Conservation (phyloP, 2,888 invertebrate species). For the Fragum sueziense region DNA sequence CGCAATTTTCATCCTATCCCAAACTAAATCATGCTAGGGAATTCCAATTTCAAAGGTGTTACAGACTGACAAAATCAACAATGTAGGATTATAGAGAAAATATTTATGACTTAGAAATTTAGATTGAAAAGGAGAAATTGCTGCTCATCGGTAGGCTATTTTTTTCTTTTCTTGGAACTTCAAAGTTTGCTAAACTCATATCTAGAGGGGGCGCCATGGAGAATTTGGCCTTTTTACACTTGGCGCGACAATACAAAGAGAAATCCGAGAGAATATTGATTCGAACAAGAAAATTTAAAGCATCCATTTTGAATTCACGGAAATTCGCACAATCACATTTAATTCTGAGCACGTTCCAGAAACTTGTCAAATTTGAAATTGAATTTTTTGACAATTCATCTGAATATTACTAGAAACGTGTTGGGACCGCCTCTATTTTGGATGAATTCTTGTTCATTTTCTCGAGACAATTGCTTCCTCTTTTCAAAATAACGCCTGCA, state of each 20-base stretch:
- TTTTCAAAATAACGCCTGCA: too few species aligned
- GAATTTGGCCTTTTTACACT: too few species aligned
- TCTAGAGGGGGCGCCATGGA: too few species aligned
- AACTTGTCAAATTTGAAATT: neutral
- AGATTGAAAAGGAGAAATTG: neutral
- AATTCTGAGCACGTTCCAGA: constrained; percentile 5
- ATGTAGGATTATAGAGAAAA: neutral
- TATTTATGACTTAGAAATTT: neutral
- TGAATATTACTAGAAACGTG: neutral
- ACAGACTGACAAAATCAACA: neutral
- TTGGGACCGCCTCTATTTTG: neutral
- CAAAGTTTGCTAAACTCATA: too few species aligned
- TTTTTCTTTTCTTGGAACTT: too few species aligned
- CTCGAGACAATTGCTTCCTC: too few species aligned
- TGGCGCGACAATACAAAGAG: too few species aligned
- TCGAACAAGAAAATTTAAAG: neutral
- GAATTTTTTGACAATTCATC: neutral
- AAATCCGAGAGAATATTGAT: too few species aligned
- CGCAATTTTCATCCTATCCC: neutral
- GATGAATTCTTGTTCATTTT: neutral
- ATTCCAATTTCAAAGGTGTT: neutral
- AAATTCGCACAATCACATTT: neutral
- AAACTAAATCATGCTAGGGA: neutral
- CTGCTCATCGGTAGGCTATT: neutral
- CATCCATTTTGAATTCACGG: neutral